Evolutionary conservation across 2,113 vertebrate genomes (phyloP).

Genomic region (Trochalopteron elliotii): DNA sequence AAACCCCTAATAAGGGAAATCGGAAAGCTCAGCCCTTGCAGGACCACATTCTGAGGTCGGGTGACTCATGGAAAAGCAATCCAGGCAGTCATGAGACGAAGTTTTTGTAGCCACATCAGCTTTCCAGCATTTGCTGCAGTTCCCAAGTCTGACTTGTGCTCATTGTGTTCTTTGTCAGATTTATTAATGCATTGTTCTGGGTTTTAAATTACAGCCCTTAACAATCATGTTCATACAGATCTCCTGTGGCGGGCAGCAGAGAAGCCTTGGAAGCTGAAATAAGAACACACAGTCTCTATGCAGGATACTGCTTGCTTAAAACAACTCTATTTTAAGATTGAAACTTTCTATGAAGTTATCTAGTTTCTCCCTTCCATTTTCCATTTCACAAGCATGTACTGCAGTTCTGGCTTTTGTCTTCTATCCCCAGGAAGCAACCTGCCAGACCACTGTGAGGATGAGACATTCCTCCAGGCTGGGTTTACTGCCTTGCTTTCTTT

Average conservation of each 20-base stretch:
- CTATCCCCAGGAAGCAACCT: neutral
- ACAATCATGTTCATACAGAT: neutral
- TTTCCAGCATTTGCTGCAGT: constrained; percentile 48
- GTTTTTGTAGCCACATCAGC: constrained; percentile 60
- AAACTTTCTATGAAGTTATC: neutral
- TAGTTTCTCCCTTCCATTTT: neutral
- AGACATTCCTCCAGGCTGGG: neutral
- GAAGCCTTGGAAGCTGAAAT: neutral
- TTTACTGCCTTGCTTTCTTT: neutral
- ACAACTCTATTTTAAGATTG: neutral
- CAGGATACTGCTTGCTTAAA: neutral
- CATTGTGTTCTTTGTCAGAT: constrained; percentile 42
- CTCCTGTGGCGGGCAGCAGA: neutral
- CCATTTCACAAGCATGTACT: neutral
- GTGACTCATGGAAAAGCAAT: constrained; percentile 51
- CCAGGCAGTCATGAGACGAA: constrained; percentile 46
- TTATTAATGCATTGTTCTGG: constrained; percentile 47
- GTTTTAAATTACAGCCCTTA: neutral
- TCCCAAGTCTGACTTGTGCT: constrained; percentile 19
- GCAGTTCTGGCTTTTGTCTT: neutral
- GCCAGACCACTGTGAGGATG: neutral
- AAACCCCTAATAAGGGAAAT: neutral
- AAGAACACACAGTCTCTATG: rapidly evolving
- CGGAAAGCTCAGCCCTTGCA: neutral
- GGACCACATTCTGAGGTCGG: neutral